Evolutionary conservation across 2,113 vertebrate genomes (phyloP).

Genomic region (Oryzias javanicus): DNA sequence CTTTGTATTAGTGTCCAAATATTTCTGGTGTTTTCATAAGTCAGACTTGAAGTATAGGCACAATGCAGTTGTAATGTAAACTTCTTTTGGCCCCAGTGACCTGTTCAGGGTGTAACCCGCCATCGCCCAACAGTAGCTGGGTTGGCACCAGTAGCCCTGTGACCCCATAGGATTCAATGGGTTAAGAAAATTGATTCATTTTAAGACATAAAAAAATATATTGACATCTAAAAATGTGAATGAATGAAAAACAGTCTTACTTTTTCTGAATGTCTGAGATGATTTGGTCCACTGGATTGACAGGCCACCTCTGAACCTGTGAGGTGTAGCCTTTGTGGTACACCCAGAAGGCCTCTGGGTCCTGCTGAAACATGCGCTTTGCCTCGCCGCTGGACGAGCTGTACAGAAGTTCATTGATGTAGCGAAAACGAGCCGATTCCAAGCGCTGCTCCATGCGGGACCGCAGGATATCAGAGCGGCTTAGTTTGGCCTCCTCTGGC

Average conservation of each 20-base stretch:
- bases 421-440: constrained; percentile 86
- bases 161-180: not conserved
- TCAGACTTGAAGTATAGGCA: too few species aligned
- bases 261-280: constrained; percentile 79
- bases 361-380: constrained; percentile 79
- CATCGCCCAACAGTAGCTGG: not conserved
- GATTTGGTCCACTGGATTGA: constrained; percentile 83
- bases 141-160: not conserved
- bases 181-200: not conserved
- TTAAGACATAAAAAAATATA: too few species aligned
- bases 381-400: constrained; percentile 81
- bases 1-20: too few species aligned
- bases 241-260: constrained; percentile 65
- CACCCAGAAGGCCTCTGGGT: constrained; percentile 81
- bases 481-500: constrained; percentile 20
- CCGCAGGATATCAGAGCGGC: constrained; percentile 72
- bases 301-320: constrained; percentile 87
- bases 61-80: too few species aligned
- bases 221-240: not conserved
- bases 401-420: constrained; percentile 89
- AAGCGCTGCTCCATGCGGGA: constrained; percentile 84
- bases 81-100: not conserved
- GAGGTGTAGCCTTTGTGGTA: constrained; percentile 89
- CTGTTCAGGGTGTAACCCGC: not conserved
- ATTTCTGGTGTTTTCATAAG: too few species aligned